Evolutionary conservation across 2,888 invertebrate genomes (phyloP).

Genomic region (Antitype chi): DNA sequence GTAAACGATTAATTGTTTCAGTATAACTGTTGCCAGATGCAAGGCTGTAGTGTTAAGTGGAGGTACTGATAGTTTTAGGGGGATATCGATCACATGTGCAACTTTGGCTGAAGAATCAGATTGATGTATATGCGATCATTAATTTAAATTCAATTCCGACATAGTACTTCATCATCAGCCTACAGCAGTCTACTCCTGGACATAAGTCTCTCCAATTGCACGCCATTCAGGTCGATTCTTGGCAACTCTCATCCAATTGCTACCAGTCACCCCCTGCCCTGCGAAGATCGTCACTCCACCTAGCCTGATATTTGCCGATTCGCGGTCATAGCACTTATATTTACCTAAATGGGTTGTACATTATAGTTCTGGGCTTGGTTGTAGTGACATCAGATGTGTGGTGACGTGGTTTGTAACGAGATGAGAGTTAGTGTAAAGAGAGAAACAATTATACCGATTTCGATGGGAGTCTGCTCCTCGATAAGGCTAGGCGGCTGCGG

Average conservation of each 20-base stretch:
- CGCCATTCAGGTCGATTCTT: no score
- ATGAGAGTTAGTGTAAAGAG: no score
- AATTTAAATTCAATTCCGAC: background rate
- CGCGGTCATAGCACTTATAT: background rate
- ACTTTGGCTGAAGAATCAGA: background rate
- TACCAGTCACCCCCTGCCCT: no score
- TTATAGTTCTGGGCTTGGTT: background rate
- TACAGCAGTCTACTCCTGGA: no score
- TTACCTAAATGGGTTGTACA: background rate
- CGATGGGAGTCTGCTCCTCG: slow-evolving; percentile 63
- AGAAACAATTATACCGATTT: slow-evolving; percentile 68
- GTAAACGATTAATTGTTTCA: background rate
- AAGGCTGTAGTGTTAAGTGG: background rate
- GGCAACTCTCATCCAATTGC: no score
- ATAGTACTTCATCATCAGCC: no score
- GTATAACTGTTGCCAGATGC: background rate
- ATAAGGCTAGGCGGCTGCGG: slow-evolving; percentile 32
- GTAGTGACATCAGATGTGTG: background rate
- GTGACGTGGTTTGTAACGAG: background rate
- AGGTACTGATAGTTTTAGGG: background rate
- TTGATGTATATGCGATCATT: background rate
- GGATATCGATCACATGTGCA: background rate
- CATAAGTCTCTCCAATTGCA: no score
- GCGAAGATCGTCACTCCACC: no score
- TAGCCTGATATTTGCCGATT: no score